A percentile compares a stretch with the other conserved stretches of the same genome.
Evolutionary conservation across 2,113 vertebrate genomes (phyloP).

Genomic region (Madoqua kirkii): DNA sequence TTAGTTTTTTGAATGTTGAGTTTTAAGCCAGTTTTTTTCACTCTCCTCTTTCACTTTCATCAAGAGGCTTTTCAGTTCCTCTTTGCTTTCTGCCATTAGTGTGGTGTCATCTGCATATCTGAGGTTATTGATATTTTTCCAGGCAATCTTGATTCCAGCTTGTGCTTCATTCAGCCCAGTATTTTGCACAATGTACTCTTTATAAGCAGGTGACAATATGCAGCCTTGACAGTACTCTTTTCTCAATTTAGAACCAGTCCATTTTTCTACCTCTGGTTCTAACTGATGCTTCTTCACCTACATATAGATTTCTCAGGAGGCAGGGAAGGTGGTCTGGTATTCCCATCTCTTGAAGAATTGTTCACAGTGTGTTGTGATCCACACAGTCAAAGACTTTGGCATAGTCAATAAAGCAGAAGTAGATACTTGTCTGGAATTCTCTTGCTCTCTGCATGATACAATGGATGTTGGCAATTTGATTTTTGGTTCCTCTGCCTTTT

Average conservation of each 20-base stretch:
- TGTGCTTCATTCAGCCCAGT: neutral
- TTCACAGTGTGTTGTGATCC: neutral
- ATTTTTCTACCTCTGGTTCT: neutral
- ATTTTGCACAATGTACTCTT: neutral
- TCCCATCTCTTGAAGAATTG: neutral
- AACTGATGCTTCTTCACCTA: neutral
- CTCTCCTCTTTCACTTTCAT: neutral
- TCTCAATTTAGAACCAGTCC: neutral
- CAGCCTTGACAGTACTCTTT: neutral
- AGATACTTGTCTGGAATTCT: neutral
- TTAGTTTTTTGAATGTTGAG: neutral
- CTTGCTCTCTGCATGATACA: neutral
- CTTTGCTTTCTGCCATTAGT: neutral
- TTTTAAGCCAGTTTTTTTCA: neutral
- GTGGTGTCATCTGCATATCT: neutral
- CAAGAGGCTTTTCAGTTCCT: neutral
- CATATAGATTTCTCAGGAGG: neutral
- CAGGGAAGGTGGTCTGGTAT: neutral
- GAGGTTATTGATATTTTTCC: neutral
- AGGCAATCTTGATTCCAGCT: neutral
- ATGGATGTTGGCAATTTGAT: neutral
- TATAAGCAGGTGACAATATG: neutral
- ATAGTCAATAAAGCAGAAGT: neutral
- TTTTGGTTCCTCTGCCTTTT: neutral
- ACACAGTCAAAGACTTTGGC: neutral